Conservation (phyloP, 2,113 vertebrate species). For the Salvator merianae region DNA sequence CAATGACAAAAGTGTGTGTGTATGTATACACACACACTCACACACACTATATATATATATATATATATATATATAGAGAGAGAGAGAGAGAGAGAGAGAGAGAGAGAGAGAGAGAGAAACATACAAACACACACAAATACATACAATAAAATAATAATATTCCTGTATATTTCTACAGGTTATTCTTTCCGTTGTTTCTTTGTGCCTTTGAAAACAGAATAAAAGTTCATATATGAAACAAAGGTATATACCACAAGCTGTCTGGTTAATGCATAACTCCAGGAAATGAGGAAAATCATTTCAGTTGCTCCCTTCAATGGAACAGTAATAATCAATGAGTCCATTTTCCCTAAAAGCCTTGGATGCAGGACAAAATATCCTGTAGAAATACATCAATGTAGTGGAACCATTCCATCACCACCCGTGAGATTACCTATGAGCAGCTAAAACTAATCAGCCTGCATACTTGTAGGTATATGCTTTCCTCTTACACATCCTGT, state of each 20-base stretch:
- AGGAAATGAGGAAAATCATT: constrained; percentile 58
- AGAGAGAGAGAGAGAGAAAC: no score
- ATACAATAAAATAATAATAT: constrained; percentile 39
- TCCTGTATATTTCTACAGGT: constrained; percentile 46
- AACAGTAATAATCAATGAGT: constrained; percentile 51
- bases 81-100: no score
- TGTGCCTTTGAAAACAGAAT: constrained; percentile 40
- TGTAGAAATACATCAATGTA: constrained; percentile 66
- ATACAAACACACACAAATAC: no score
- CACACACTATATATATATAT: no score
- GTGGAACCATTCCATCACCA: constrained; percentile 43
- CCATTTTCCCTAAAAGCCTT: constrained; percentile 56
- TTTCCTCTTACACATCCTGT: no score
- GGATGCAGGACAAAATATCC: constrained; percentile 65
- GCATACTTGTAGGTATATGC: constrained; percentile 26
- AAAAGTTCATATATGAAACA: constrained; percentile 45
- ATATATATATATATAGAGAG: no score
- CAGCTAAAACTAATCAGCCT: constrained; percentile 44
- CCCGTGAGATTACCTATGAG: constrained; percentile 20
- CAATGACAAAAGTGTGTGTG: no score
- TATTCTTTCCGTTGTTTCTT: constrained; percentile 25
- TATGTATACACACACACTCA: no score
- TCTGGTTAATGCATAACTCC: constrained; percentile 60
- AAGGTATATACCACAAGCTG: constrained; percentile 52
- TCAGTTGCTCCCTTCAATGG: constrained; percentile 54